phyloP scores from a whole-genome alignment of 2,113 vertebrate genomes.

The Octodon degus region DNA sequence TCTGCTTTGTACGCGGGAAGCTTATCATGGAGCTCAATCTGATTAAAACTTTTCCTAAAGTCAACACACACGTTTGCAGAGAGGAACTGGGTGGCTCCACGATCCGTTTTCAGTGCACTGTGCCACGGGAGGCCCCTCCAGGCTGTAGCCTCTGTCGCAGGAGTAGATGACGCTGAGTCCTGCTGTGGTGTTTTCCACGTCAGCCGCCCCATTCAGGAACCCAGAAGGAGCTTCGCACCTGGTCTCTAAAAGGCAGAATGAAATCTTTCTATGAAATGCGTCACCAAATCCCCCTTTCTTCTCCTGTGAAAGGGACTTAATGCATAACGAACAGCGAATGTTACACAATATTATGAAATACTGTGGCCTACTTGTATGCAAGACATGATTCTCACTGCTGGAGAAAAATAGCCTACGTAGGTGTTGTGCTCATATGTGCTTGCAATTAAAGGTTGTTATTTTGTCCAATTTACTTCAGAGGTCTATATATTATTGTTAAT shows the following conservation, averaged over 20 bases:
- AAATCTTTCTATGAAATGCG: not conserved
- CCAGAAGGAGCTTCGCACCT: conserved; percentile 88
- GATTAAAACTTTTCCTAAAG: conserved; percentile 60
- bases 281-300: not conserved
- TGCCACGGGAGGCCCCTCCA: conserved; percentile 89
- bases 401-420: not conserved
- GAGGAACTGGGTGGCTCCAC: conserved; percentile 92
- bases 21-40: not conserved
- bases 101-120: conserved; percentile 89
- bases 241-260: conserved; percentile 82
- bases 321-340: not conserved
- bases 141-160: conserved; percentile 92
- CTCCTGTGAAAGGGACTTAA: not conserved
- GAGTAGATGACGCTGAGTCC: conserved; percentile 89
- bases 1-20: not conserved
- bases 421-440: not conserved
- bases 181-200: conserved; percentile 88
- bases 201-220: conserved; percentile 88
- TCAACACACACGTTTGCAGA: conserved; percentile 93
- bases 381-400: not conserved
- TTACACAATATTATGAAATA: not conserved
- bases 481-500: not conserved
- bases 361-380: not conserved
- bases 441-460: not conserved
- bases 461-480: not conserved